A percentile compares a stretch with the other conserved stretches of the same genome.
phyloP scores from a whole-genome alignment of 2,113 vertebrate species.

The Poicephalus gulielmi region DNA sequence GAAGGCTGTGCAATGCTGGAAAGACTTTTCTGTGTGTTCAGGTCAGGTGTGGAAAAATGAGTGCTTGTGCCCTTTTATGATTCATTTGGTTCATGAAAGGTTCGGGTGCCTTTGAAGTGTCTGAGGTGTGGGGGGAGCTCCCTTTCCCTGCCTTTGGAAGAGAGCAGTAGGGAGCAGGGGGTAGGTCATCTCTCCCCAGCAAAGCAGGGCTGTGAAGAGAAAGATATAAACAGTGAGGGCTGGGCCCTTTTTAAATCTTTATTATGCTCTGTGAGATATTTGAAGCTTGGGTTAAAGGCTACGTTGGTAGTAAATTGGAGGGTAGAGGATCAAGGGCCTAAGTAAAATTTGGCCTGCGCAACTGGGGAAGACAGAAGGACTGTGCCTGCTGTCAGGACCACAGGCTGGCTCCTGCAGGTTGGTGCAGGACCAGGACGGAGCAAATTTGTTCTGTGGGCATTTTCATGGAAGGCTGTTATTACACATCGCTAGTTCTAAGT shows the following conservation, averaged over 20 bases:
- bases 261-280: background rate
- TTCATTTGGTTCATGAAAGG: slow-evolving; percentile 35
- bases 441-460: background rate
- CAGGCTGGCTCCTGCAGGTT: background rate
- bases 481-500: background rate
- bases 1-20: background rate
- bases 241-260: background rate
- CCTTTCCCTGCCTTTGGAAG: slow-evolving; percentile 4
- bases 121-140: background rate
- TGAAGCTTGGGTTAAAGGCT: slow-evolving; percentile 31
- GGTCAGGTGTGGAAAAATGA: background rate
- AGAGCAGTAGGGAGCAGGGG: background rate
- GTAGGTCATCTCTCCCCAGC: background rate
- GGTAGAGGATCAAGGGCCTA: background rate
- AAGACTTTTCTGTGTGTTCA: background rate
- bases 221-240: slow-evolving; percentile 1
- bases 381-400: accelerated
- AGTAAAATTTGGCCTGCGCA: background rate
- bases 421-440: background rate
- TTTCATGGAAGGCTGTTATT: background rate
- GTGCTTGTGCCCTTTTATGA: slow-evolving; percentile 17
- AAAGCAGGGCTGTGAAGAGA: background rate
- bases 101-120: slow-evolving; percentile 30
- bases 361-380: background rate
- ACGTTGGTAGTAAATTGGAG: slow-evolving; percentile 27